phyloP scores from a whole-genome alignment of 2,113 vertebrate genomes.

The Scolopax mira region DNA sequence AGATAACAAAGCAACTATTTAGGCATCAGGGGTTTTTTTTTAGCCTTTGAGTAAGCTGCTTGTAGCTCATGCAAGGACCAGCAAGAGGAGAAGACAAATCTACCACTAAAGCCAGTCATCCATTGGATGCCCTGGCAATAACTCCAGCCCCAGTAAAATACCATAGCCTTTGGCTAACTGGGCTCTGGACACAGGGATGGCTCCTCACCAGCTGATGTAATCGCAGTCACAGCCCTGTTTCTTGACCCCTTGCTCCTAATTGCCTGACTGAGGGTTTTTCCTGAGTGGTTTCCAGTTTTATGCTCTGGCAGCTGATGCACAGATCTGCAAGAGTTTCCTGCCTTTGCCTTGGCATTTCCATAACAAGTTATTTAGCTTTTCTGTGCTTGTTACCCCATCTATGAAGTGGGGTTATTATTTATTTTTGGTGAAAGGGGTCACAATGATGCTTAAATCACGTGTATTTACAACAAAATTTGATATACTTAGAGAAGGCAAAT shows the following conservation, averaged over 20 bases:
- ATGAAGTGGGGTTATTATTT: not conserved
- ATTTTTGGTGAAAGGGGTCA: not conserved
- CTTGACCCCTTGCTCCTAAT: constrained; percentile 1
- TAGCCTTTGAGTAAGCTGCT: constrained; percentile 1
- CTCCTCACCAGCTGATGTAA: constrained; percentile 4
- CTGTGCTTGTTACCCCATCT: not conserved
- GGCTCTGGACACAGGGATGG: not conserved
- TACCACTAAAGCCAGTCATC: not conserved
- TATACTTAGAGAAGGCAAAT: not conserved
- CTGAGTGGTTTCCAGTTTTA: not conserved
- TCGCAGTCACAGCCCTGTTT: not conserved
- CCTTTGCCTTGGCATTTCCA: not conserved
- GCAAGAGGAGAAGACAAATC: not conserved
- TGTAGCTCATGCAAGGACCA: not conserved
- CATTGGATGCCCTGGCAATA: not conserved
- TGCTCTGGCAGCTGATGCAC: not conserved
- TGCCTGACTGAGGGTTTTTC: not conserved
- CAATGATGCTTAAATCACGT: not conserved
- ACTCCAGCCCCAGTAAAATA: not conserved
- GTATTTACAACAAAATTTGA: not conserved
- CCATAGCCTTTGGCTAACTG: not conserved
- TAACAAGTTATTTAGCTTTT: not conserved
- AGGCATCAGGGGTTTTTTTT: not conserved
- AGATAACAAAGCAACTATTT: not conserved
- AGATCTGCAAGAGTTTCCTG: not conserved